phyloP scores from a whole-genome alignment of 2,888 invertebrate genomes.

The Timema podura region DNA sequence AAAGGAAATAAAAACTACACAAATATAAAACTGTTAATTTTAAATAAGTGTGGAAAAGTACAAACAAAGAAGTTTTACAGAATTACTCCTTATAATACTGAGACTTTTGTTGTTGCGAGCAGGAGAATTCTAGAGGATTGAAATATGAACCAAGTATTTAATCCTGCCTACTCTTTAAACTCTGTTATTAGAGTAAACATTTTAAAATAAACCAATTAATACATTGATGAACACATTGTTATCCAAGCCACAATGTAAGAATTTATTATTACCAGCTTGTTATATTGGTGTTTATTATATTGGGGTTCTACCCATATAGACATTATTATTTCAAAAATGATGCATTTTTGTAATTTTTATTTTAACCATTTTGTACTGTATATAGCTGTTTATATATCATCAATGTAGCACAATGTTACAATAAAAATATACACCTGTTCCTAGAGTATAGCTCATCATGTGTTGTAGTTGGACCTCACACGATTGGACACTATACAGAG shows the following conservation, averaged over 20 bases:
- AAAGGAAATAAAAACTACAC: no score
- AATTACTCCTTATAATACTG: no score
- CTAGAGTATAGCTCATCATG: no score
- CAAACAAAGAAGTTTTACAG: no score
- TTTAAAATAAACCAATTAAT: conserved; percentile 4
- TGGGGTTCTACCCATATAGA: conserved; percentile 8
- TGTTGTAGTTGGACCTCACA: no score
- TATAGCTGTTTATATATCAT: conserved; percentile 29
- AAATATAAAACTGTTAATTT: no score
- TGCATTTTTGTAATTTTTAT: conserved; percentile 26
- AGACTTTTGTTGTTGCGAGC: no score
- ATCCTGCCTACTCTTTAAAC: conserved; percentile 25
- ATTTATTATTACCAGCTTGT: conserved; percentile 25
- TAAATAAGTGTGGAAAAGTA: no score
- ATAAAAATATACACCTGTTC: no score
- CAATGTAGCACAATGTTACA: no score
- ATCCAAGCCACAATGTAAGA: conserved; percentile 18
- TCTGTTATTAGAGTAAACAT: conserved; percentile 18
- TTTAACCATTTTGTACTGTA: conserved; percentile 33
- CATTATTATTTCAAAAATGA: conserved; percentile 19
- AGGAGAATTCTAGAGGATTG: no score
- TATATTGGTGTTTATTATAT: conserved; percentile 26
- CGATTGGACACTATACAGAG: not conserved
- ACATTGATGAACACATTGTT: conserved; percentile 19
- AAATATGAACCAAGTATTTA: conserved; percentile 18